Percentiles rank a stretch among this genome's conserved stretches.
Conservation (phyloP, 2,113 vertebrate genomes). For the Nettapus auritus region DNA sequence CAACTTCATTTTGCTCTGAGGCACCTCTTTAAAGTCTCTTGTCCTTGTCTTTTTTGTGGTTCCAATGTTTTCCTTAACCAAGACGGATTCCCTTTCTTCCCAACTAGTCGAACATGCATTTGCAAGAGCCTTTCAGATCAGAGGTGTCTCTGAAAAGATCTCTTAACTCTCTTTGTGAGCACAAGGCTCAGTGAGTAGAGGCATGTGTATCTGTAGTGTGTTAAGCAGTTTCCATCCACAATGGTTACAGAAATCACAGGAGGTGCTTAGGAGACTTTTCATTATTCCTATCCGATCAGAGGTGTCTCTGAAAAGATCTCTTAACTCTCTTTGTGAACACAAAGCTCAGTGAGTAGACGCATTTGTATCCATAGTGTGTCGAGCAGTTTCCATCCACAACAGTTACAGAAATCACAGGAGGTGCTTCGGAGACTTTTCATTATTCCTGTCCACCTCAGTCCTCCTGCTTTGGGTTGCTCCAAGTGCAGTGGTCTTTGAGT, state of each 20-base stretch:
- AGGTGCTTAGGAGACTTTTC: not conserved
- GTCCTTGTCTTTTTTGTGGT: not conserved
- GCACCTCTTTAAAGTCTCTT: not conserved
- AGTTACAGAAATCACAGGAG: not conserved
- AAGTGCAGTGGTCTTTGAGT: not conserved
- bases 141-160: not conserved
- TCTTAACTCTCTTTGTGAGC: not conserved
- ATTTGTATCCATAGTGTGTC: not conserved
- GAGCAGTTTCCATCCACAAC: not conserved
- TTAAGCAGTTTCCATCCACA: not conserved
- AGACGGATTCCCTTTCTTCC: not conserved
- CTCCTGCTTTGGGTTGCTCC: not conserved
- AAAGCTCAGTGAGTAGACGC: not conserved
- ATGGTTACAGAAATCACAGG: not conserved
- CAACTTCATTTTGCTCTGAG: constrained; percentile 13
- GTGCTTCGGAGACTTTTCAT: not conserved
- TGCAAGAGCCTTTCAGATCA: not conserved
- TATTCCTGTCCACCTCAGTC: not conserved
- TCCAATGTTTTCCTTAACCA: not conserved
- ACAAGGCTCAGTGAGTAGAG: not conserved
- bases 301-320: not conserved
- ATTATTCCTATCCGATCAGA: not conserved
- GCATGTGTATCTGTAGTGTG: accelerated
- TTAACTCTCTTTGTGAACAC: not conserved
- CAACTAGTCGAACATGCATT: not conserved